Evolutionary conservation across 1,140 invertebrate genomes (phyloP).

Genomic region (Drosophila subpulchrella): DNA sequence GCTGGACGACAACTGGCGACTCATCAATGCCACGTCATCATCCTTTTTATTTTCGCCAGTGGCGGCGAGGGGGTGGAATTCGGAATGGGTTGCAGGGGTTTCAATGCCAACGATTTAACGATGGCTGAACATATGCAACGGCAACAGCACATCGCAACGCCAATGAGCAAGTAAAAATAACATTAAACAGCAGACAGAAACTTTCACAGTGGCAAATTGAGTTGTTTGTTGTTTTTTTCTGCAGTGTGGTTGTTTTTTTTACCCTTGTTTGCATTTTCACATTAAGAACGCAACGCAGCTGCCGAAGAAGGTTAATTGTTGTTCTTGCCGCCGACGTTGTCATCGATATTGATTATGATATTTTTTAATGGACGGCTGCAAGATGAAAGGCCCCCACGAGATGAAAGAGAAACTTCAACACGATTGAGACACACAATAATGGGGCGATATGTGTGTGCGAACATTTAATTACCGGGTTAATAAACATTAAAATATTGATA

Average conservation of each 20-base stretch:
- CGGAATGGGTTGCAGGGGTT: conserved; percentile 2
- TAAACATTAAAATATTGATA: conserved; percentile 28
- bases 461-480: conserved; percentile 34
- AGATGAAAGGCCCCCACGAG: conserved; percentile 12
- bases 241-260: conserved; percentile 13
- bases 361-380: conserved; percentile 19
- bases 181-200: conserved; percentile 18
- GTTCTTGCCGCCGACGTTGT: conserved; percentile 35
- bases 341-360: conserved; percentile 48
- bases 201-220: conserved; percentile 41
- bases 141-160: conserved; percentile 4
- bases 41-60: conserved; percentile 17
- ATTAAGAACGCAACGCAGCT: conserved; percentile 44
- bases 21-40: conserved; percentile 48
- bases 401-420: conserved; percentile 29
- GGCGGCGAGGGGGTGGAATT: conserved; percentile 4
- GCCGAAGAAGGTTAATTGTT: conserved; percentile 33
- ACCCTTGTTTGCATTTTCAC: conserved; percentile 21
- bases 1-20: conserved; percentile 51
- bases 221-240: conserved; percentile 35
- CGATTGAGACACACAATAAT: conserved; percentile 15
- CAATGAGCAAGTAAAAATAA: conserved; percentile 22
- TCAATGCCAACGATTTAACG: conserved; percentile 37
- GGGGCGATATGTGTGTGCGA: conserved; percentile 1
- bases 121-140: conserved; percentile 39